Base-by-base conservation (phyloP, 2,797 vertebrate species). In the Podarcis siculus region DNA sequence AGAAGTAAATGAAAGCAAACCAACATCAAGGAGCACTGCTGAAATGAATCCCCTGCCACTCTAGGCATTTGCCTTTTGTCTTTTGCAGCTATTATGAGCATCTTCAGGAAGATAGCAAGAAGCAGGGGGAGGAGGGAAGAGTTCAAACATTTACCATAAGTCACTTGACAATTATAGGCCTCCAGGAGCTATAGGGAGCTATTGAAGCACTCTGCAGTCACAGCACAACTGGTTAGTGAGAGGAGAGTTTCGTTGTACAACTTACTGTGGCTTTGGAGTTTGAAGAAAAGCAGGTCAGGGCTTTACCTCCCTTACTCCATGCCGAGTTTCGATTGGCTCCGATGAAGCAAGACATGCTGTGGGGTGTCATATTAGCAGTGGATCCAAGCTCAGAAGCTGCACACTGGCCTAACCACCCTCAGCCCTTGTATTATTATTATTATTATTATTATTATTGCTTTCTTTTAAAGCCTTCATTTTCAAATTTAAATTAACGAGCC, bases 401-500 rank as follows among this genome's bases (percentile, higher is more conserved):
- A 5, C 35, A 83, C 32, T 42, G 78, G 1, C 79, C 67, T 39
- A 80, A 30, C 27, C 6, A 55, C 17, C 1, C 10, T 23, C 10
- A 61, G 49, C 67, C 37, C 13, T 2, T 23, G 2, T 39, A 37
- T 30, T 25, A 5, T 30, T 25, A 5, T 13, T 5, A 8, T 82
- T 90, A 30, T 30, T 25, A 2, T 30, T 25, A 5, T 13, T 5
- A 8, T 82, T 90, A 37, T 90, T 0, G 0, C 64, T 25, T 91
- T 79, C 0, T 25, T 15, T 32, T 61, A 10, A 76, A 88, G 39
- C 83, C 89, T 90, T 81, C 42, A 64, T 67, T 30, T 72, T 35
- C 83, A 91, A 88, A 3, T 90, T 42, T 80, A 79, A 90, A 90
- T 87, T 85, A 87, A 64, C 2, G 23, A 58, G 86, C 66, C 90